A percentile compares a stretch with the other conserved stretches of the same genome.
phyloP scores from a whole-genome alignment of 1,140 invertebrate genomes.

The Chironomus tepperi region DNA sequence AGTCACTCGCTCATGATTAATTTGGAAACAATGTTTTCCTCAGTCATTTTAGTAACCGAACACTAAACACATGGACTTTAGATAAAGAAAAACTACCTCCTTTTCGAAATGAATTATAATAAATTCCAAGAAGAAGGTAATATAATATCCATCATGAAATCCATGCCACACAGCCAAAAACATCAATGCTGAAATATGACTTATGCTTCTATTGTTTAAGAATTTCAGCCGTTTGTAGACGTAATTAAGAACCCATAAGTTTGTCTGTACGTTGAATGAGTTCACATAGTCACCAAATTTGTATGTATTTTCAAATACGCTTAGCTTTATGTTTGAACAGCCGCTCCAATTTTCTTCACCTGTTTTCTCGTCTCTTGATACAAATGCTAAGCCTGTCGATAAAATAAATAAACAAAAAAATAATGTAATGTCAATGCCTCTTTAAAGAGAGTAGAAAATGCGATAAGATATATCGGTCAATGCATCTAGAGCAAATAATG shows the following conservation, averaged over 20 bases:
- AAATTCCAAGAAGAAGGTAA: conserved; percentile 88
- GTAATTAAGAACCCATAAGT: conserved; percentile 84
- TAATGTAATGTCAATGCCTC: neutral
- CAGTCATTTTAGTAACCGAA: too few species aligned
- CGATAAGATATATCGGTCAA: too few species aligned
- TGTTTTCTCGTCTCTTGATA: conserved; percentile 53
- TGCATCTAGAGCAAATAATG: too few species aligned
- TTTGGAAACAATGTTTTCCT: too few species aligned
- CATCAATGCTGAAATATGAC: conserved; percentile 67
- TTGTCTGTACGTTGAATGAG: conserved; percentile 91
- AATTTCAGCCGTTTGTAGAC: conserved; percentile 88
- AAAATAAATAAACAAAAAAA: conserved; percentile 5
- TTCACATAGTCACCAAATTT: conserved; percentile 76
- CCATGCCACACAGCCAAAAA: conserved; percentile 95
- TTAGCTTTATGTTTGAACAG: conserved; percentile 74
- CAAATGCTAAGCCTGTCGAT: conserved; percentile 63
- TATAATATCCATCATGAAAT: conserved; percentile 81
- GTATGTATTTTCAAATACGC: conserved; percentile 64
- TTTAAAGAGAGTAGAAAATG: too few species aligned
- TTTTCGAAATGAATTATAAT: conserved; percentile 78
- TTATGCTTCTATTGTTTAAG: conserved; percentile 73
- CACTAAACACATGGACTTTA: neutral
- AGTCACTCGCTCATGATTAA: too few species aligned
- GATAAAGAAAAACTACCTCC: conserved; percentile 52
- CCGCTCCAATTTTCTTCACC: conserved; percentile 65